Conservation (phyloP, 2,888 invertebrate genomes). For the Rhamnusium bicolor region DNA sequence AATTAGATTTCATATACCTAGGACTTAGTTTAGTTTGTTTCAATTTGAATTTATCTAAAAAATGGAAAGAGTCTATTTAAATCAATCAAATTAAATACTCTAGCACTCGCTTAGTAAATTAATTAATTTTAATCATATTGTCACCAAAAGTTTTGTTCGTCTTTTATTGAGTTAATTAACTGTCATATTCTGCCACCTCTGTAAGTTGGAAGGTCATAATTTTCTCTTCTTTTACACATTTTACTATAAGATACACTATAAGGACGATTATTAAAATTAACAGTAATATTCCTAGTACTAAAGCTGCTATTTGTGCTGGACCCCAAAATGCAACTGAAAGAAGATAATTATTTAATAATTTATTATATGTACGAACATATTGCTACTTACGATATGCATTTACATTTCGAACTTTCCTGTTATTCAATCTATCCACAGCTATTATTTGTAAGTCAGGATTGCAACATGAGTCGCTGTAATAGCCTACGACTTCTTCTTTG, state of each 20-base stretch:
- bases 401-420: constrained; percentile 76
- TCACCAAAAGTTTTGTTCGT: constrained; percentile 51
- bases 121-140: background rate
- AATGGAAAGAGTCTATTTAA: too few relatives aligned
- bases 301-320: constrained; percentile 77
- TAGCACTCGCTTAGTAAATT: background rate
- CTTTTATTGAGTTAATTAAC: constrained; percentile 52
- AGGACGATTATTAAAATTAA: constrained; percentile 77
- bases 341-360: background rate
- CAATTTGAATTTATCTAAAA: too few relatives aligned
- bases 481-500: constrained; percentile 77
- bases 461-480: constrained; percentile 83
- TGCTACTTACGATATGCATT: constrained; percentile 72
- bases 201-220: constrained; percentile 76
- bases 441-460: constrained; percentile 78
- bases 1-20: too few relatives aligned
- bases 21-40: too few relatives aligned
- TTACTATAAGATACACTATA: constrained; percentile 74
- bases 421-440: constrained; percentile 81
- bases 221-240: constrained; percentile 75
- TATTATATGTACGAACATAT: background rate
- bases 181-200: constrained; percentile 62
- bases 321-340: constrained; percentile 63
- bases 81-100: too few relatives aligned
- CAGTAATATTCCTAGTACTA: constrained; percentile 77